Base-by-base conservation (phyloP, 1,140 invertebrate genomes). In the Anagrus nilaparvatae region DNA sequence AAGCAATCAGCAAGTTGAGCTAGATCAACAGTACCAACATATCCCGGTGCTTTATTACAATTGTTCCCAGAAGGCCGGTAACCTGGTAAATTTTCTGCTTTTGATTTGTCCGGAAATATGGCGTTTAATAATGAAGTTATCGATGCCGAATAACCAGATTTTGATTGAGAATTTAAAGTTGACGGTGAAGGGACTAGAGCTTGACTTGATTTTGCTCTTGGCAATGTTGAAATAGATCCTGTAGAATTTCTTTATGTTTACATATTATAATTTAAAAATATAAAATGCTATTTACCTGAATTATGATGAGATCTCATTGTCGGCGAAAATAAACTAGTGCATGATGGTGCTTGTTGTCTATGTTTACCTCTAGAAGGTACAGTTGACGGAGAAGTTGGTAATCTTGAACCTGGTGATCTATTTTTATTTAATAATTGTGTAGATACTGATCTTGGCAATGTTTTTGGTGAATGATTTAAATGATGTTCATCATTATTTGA, bases 191-290 rank as follows among this genome's bases (percentile, higher is more conserved):
- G 57, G 4, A 65, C 58, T 14, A 69, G 45, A 28, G 61, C 55
- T 43, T 67, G 65, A 6, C 59, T 67, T 4, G 65, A 67, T 46
- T 67, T 65, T 13, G 63, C 65, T 7, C 65, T 51, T 3, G 65
- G 66, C 9, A 69, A 42, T 1, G 63, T 60, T 3, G 44, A 16
- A 14, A 30, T 5, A 9, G 33, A 12, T 9, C 31, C 30, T 4
- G 43, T 35, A n/a, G n/a, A n/a, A n/a, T n/a, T n/a, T n/a, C n/a
- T n/a, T n/a, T n/a, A n/a, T n/a, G n/a, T n/a, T n/a, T n/a, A n/a
- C n/a, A n/a, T n/a, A n/a, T n/a, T n/a, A n/a, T n/a, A n/a, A n/a
- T n/a, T n/a, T n/a, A n/a, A n/a, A n/a, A n/a, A n/a, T n/a, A n/a
- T n/a, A n/a, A n/a, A n/a, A n/a, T n/a, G n/a, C n/a, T n/a, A n/a